Percentiles rank a stretch among this genome's conserved stretches.
Evolutionary conservation across 2,888 invertebrate species (phyloP).

Genomic region (Drosophila kambysellisi): DNA sequence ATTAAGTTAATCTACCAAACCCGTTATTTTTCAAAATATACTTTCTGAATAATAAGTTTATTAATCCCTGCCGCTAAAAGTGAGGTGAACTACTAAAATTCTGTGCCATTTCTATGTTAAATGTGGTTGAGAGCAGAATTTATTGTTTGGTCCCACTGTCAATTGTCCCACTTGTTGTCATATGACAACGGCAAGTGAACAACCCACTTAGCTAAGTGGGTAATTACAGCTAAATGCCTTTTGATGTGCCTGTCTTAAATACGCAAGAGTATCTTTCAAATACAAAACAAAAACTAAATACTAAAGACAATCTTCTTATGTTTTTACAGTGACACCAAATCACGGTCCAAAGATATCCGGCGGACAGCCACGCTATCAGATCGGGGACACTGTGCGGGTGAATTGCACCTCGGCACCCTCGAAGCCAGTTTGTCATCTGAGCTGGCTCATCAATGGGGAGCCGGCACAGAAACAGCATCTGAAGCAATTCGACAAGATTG

Average conservation of each 20-base stretch:
- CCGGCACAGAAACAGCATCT: conserved; percentile 87
- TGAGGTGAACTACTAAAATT: fast-evolving
- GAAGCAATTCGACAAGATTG: conserved; percentile 86
- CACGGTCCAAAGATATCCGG: conserved; percentile 92
- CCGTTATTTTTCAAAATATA: background rate
- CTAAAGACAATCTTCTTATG: background rate
- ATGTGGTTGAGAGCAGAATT: background rate
- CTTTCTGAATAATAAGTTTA: too few relatives aligned
- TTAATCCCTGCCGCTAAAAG: background rate
- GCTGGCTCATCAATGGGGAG: conserved; percentile 95
- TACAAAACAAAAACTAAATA: background rate
- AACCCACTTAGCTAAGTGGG: conserved; percentile 26
- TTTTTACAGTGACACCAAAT: conserved; percentile 90
- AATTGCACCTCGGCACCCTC: conserved; percentile 95
- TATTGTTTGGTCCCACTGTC: background rate
- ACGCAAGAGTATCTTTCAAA: conserved; percentile 18
- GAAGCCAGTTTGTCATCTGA: conserved; percentile 92
- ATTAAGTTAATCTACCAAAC: background rate
- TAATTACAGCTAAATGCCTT: conserved; percentile 51
- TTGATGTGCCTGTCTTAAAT: conserved; percentile 42
- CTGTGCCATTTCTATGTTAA: background rate
- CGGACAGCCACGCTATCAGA: conserved; percentile 92
- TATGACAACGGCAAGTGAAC: background rate
- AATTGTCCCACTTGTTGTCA: background rate
- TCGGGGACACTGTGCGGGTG: conserved; percentile 92